Evolutionary conservation across 2,888 invertebrate species (phyloP), one percentile per base, ranked within the genome.

Genomic region (Trachelus troglodyta): DNA sequence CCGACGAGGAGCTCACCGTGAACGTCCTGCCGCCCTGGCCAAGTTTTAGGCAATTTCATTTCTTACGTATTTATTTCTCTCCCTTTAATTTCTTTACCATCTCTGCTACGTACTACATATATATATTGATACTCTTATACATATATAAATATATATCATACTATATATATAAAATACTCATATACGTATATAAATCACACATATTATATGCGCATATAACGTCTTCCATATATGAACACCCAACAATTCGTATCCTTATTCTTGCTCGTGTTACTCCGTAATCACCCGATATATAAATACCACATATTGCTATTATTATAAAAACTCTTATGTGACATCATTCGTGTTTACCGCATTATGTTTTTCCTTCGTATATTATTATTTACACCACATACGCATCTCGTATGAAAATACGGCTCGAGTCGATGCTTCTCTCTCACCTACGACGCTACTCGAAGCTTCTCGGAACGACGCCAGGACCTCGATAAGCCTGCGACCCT

Each of bases 21-120:
- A 91, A 90, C 89, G 91, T 91, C 86, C 91, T 91, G 85, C 91
- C 91, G 83, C 91, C 91, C 82, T 91, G 91, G 91, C 91, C 91
- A 84, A 91, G 90, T 89, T 91, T 91, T 91, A 91, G 91, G 91
- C 91, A 91, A 91, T 91, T 91, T 91, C 90, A 90, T 91, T 91
- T 91, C 82, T 90, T 91, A 91, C 89, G 87, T 91, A 91, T 90
- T 91, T 89, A 90, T 89, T 91, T 90, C 86, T 89, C 87, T 90
- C 81, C 84, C 85, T 85, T 84, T 86, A 56, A 56, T 86, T 86
- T 89, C 88, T 87, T 86, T 82, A 82, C 83, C 84, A 85, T 86
- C 82, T 86, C 74, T 85, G 80, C 83, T 82, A 82, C 78, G 56
- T 78, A 80, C 77, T 80, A 79, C 80, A 35, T 34, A 34, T 34